Base-by-base conservation (phyloP, 2,888 invertebrate species). In the Catocala fraxini region DNA sequence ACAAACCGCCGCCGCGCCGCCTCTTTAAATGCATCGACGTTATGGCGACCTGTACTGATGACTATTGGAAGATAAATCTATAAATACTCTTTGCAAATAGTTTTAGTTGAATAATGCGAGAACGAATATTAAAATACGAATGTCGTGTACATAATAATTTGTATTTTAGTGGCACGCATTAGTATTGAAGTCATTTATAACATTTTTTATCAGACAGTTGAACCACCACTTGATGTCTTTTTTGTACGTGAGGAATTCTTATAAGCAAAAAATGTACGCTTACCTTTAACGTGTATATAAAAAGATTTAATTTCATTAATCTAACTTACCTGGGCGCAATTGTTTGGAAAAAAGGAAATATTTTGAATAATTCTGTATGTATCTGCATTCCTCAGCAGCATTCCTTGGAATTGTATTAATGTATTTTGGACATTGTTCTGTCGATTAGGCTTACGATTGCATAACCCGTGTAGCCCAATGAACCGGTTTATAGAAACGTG, bases 401-500 rank as follows among this genome's bases (percentile, higher is more conserved):
- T 61, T 58, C 51, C 66, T 56, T 42, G 39, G 34, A 56, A 54
- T 49, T 15, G 0, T 15, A 15, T 15, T n/a, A n/a, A n/a, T n/a
- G n/a, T n/a, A n/a, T n/a, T n/a, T 77, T 74, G 73, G 75, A 64
- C 70, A 75, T 77, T 75, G 82, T 83, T 85, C 80, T 70, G 80
- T 87, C 80, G 84, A 88, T 90, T 86, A 89, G 86, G 85, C 71
- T 79, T 75, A 75, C 83, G 85, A 89, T 93, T 93, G 90, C 92
- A 90, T 93, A 92, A 92, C 89, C 86, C 87, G 84, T 86, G 83
- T 86, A 86, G 83, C 75, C 82, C 81, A 82, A 70, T 86, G 86
- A 91, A 93, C 93, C 93, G 93, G 93, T 94, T 93, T 89, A 75
- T 69, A 83, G 88, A 91, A 92, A 92, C 93, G 89, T 91, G 92